These are phyloP conservation scores for Rhinoderma darwinii DNA, from an alignment of 2,113 vertebrate species.

Conservation along the genomic window DNA sequence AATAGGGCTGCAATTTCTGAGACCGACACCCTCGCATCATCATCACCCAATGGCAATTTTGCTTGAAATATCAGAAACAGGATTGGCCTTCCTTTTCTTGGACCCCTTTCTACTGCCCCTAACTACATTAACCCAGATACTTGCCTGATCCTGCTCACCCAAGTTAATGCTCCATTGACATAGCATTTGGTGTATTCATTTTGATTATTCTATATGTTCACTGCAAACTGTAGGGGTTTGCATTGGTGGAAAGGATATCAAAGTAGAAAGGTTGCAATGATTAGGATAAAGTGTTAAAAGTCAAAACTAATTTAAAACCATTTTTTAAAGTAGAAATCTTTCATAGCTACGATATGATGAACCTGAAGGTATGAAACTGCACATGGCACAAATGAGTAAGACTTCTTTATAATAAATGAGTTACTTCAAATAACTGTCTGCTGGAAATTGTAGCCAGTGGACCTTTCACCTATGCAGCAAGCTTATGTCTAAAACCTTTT, in stretches of 20 bases:
- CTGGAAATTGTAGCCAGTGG: constrained; percentile 40
- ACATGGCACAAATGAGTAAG: constrained; percentile 43
- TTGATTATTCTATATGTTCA: neutral
- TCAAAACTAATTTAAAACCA: constrained; percentile 37
- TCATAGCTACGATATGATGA: constrained; percentile 29
- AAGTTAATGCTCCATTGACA: neutral
- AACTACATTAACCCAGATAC: too few relatives aligned
- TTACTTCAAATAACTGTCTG: constrained; percentile 52
- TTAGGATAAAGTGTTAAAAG: constrained; percentile 51
- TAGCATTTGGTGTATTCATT: neutral
- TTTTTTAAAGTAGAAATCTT: constrained; percentile 22
- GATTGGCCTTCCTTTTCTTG: too few relatives aligned
- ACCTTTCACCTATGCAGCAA: constrained; percentile 41
- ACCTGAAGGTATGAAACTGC: constrained; percentile 32
- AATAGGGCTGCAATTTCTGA: too few relatives aligned
- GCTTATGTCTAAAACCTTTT: constrained; percentile 21
- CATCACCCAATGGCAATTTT: too few relatives aligned
- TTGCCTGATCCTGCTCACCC: too few relatives aligned
- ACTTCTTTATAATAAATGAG: constrained; percentile 52
- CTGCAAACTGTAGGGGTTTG: neutral
- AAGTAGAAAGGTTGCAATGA: constrained; percentile 38
- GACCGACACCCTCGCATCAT: too few relatives aligned
- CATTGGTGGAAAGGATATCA: neutral
- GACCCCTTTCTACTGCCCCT: too few relatives aligned
- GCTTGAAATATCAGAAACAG: too few relatives aligned